Evolutionary conservation across 2,888 invertebrate genomes (phyloP), one percentile per base, ranked within the genome.

Genomic region (Frankliniella fusca): DNA sequence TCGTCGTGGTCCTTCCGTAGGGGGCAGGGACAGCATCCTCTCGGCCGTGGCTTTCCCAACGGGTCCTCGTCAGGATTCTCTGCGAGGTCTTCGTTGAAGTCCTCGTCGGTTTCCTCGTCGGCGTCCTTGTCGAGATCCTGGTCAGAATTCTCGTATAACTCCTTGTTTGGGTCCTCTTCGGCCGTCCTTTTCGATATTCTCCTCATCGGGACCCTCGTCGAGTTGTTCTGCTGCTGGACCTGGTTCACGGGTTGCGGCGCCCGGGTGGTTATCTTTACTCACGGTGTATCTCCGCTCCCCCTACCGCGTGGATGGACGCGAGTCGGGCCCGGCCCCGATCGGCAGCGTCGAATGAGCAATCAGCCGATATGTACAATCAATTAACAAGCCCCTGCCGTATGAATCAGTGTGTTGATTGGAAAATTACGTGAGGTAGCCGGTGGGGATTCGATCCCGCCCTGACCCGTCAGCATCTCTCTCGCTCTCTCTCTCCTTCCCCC

Each of bases 331-430:
- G 38, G 38, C 5, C 38, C 38, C 38, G 38, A 38, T 38, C 38
- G 38, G 38, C 38, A 38, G 70, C 70, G 70, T 76, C 70, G 70
- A 76, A 76, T 27, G 70, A 27, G 70, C 70, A 76, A 76, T 76
- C 70, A 76, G 70, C 23, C 70, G 70, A 76, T 76, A 76, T 76
- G 70, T 76, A 76, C 70, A 76, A 76, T 76, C 70, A 76, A 76
- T 76, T 76, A 76, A 76, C 70, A 27, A 76, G 23, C 70, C 70
- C 27, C 70, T 27, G 70, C 27, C 70, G 70, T 76, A 76, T 76
- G 70, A 76, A 76, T 76, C 70, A 76, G 70, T 23, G 70, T 76
- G 70, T 76, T 76, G 70, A 76, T 76, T 76, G 70, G 70, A 76
- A 76, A 76, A 76, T 76, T 76, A 76, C 70, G 70, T 76, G 70